Evolutionary conservation across 1,140 invertebrate genomes (phyloP).

Genomic region (Augochlora pura): DNA sequence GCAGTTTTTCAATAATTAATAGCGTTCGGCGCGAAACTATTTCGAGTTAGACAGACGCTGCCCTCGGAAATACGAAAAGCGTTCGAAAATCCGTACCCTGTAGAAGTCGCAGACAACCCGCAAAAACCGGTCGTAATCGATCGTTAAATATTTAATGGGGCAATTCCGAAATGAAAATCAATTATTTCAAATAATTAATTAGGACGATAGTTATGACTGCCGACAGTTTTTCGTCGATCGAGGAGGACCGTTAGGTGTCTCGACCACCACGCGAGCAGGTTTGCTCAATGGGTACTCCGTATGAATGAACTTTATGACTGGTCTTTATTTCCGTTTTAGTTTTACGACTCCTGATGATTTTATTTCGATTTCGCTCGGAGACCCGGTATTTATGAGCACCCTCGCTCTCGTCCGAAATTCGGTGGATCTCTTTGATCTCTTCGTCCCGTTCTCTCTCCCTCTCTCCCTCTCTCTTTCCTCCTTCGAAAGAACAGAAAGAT

Average conservation of each 20-base stretch:
- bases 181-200: background rate
- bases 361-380: slow-evolving; percentile 66
- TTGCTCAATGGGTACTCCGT: slow-evolving; percentile 51
- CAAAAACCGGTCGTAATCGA: background rate
- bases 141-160: background rate
- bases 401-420: slow-evolving; percentile 36
- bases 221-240: no score
- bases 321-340: slow-evolving; percentile 58
- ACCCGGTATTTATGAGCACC: slow-evolving; percentile 36
- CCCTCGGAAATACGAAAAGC: background rate
- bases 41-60: background rate
- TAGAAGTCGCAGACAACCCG: background rate
- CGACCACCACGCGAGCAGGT: slow-evolving; percentile 22
- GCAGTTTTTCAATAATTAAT: background rate
- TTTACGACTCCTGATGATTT: slow-evolving; percentile 60
- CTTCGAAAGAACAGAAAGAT: background rate
- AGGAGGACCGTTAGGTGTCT: no score
- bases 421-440: slow-evolving; percentile 43
- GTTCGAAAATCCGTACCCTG: background rate
- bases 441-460: slow-evolving; percentile 5
- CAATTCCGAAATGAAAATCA: background rate
- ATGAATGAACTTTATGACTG: slow-evolving; percentile 73
- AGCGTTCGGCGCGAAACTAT: background rate
- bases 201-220: no score
- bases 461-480: background rate